Evolutionary conservation across 1,140 invertebrate species (phyloP).

Genomic region (Spodoptera litura): DNA sequence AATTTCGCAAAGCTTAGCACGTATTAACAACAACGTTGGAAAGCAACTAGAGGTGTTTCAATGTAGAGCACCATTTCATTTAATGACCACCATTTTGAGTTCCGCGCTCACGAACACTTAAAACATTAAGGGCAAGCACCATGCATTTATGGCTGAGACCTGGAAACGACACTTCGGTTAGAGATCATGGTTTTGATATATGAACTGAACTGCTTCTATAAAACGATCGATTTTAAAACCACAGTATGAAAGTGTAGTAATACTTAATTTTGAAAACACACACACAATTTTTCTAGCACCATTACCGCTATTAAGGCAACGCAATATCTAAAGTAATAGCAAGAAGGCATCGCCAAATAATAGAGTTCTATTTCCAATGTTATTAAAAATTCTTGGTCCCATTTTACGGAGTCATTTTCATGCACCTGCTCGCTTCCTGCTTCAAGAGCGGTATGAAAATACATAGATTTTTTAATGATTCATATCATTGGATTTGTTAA

Average conservation of each 20-base stretch:
- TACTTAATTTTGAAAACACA: background rate
- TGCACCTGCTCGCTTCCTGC: slow-evolving; percentile 38
- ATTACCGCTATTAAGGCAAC: background rate
- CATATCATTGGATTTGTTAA: background rate
- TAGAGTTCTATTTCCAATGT: slow-evolving; percentile 40
- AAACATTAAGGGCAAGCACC: slow-evolving; percentile 52
- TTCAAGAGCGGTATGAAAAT: slow-evolving; percentile 3
- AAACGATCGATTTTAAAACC: background rate
- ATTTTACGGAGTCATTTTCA: slow-evolving; percentile 33
- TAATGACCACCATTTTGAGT: slow-evolving; percentile 56
- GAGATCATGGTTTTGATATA: slow-evolving; percentile 13
- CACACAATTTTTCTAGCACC: too few species aligned
- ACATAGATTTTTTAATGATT: background rate
- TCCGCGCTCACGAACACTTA: slow-evolving; percentile 51
- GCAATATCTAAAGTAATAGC: slow-evolving; percentile 12
- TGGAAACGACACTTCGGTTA: slow-evolving; percentile 11
- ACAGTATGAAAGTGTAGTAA: background rate
- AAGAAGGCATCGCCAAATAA: slow-evolving; percentile 32
- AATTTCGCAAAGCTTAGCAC: slow-evolving; percentile 18
- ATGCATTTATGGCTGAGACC: slow-evolving; percentile 52
- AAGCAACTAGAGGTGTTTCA: slow-evolving; percentile 51
- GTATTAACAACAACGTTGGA: slow-evolving; percentile 44
- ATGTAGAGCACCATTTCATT: slow-evolving; percentile 54
- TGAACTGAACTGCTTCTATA: background rate
- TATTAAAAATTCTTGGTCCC: slow-evolving; percentile 37